Evolutionary conservation across 2,797 vertebrate species (phyloP), one percentile per base, ranked within the genome.

Genomic region (Hypotaenidia philippensis): DNA sequence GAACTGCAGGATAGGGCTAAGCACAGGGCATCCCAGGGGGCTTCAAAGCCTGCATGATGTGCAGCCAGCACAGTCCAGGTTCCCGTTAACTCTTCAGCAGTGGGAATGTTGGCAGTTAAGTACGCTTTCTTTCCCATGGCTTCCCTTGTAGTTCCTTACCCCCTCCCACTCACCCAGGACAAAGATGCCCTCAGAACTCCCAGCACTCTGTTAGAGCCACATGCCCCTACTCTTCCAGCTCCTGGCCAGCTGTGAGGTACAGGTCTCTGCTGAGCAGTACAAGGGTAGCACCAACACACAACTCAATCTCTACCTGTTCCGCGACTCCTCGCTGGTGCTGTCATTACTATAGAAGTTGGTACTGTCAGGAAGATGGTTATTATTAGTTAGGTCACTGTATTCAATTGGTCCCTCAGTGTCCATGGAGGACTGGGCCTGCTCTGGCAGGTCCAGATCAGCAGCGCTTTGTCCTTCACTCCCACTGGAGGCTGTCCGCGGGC

Each of bases 281-380:
- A 95, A 97, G 95, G 97, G 97, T 97, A 97, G 97, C 96, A 95
- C 96, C 96, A 95, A 96, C 83, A 96, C 89, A 86, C 89, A 81
- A 66, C 74, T 90, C 87, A 94, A 95, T 60, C 96, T 98, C 98
- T 98, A 98, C 98, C 98, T 98, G 97, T 98, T 98, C 89, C 96
- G 97, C 0, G 98, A 97, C 91, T 98, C 98, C 97, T 97, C 97
- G 45, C 92, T 94, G 96, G 96, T 91, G 93, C 96, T 74, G 91
- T 91, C 96, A 61, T 97, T 97, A 97, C 91, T 96, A 97, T 74
- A 97, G 94, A 97, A 97, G 78, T 96, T 95, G 83, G 97, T 92
- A 56, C 95, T 96, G 49, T 97, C 97, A 59, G 97, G 92, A 97
- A 98, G 97, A 95, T 96, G 96, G 95, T 90, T 95, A 89, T 94